Conservation (phyloP, 2,113 vertebrate genomes). For the Anguilla japonica region DNA sequence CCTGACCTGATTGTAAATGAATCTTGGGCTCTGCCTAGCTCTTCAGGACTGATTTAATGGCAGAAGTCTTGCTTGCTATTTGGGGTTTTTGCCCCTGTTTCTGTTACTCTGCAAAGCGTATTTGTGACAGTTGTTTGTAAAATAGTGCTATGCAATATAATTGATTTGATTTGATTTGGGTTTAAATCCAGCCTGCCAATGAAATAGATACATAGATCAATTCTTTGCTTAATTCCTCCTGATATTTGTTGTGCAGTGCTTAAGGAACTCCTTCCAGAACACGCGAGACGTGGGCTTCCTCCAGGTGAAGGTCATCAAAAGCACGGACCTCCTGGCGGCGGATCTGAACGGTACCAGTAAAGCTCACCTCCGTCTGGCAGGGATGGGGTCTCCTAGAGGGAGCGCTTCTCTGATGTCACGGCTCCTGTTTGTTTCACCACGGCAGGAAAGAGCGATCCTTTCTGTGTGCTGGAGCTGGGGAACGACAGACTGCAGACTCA, state of each 20-base stretch:
- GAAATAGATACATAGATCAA: not conserved
- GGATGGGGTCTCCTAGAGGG: not conserved
- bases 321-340: constrained; percentile 83
- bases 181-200: not conserved
- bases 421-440: not conserved
- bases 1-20: too few relatives aligned
- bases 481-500: constrained; percentile 91
- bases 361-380: not conserved
- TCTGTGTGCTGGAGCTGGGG: constrained; percentile 86
- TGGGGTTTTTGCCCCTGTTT: too few relatives aligned
- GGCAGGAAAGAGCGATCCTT: constrained; percentile 90
- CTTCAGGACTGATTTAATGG: too few relatives aligned
- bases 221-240: not conserved
- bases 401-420: not conserved
- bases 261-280: constrained; percentile 76
- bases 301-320: constrained; percentile 91
- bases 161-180: too few relatives aligned
- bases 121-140: too few relatives aligned
- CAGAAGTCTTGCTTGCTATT: too few relatives aligned
- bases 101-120: too few relatives aligned
- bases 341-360: constrained; percentile 84
- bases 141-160: too few relatives aligned
- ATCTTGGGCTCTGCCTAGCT: too few relatives aligned
- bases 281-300: constrained; percentile 87
- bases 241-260: constrained; percentile 63